These are phyloP conservation scores for Chrysolina haemoptera DNA, from an alignment of 2,888 invertebrate genomes.

Conservation along the genomic window DNA sequence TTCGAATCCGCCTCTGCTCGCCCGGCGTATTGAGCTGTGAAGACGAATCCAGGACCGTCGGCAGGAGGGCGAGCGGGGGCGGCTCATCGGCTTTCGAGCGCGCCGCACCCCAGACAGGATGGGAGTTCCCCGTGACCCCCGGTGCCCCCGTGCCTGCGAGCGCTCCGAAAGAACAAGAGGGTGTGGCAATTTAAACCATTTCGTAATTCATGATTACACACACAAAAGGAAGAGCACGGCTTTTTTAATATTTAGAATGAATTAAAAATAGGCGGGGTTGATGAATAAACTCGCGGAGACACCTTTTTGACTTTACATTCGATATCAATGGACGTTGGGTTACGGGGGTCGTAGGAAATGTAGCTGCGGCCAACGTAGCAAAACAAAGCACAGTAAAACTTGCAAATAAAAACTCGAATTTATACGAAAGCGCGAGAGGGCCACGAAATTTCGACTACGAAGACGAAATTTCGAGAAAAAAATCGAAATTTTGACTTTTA, in stretches of 20 bases:
- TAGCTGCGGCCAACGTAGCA: neutral
- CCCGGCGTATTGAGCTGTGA: conserved; percentile 58
- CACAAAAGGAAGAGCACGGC: conserved; percentile 49
- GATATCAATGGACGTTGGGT: neutral
- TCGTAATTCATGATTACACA: conserved; percentile 62
- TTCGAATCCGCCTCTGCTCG: conserved; percentile 39
- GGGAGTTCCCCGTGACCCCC: conserved; percentile 68
- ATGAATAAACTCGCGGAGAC: conserved; percentile 49
- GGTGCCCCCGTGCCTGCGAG: conserved; percentile 58
- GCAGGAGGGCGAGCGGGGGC: conserved; percentile 48
- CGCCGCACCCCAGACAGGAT: conserved; percentile 69
- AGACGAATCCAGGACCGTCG: conserved; percentile 57
- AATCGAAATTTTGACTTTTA: too few relatives aligned
- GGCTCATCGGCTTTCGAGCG: conserved; percentile 49
- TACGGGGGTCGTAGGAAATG: conserved; percentile 1
- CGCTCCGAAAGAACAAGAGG: conserved; percentile 61
- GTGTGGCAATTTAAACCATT: conserved; percentile 63
- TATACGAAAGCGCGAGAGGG: too few relatives aligned
- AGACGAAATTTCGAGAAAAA: too few relatives aligned
- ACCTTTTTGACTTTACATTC: conserved; percentile 31
- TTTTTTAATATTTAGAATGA: conserved; percentile 53
- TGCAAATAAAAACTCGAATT: too few relatives aligned
- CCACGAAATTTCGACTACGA: too few relatives aligned
- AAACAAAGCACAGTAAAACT: too few relatives aligned
- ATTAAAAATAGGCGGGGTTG: conserved; percentile 51